These are phyloP conservation scores for Melipona beecheii DNA, from an alignment of 2,888 invertebrate species.

Conservation along the genomic window DNA sequence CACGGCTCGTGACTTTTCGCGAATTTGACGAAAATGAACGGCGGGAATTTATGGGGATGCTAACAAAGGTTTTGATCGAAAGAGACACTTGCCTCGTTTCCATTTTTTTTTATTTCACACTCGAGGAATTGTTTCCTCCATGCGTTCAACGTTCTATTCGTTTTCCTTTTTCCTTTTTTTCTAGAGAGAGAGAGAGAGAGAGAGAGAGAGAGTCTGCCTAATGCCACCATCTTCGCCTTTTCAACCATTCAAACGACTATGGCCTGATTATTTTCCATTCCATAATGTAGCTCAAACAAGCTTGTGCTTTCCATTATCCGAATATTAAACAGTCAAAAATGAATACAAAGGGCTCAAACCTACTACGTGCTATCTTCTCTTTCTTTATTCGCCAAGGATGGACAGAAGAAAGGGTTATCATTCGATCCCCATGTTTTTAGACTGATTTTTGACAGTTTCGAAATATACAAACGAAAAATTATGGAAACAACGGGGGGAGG, in stretches of 20 bases:
- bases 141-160: neutral
- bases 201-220: neutral
- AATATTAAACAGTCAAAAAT: conserved; percentile 2
- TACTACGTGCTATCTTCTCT: neutral
- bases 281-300: neutral
- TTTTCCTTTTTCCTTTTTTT: neutral
- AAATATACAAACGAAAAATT: neutral
- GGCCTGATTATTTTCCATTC: conserved; percentile 28
- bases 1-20: neutral
- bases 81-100: conserved; percentile 6
- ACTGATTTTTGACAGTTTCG: neutral
- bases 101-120: conserved; percentile 12
- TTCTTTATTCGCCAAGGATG: neutral
- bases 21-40: conserved; percentile 23
- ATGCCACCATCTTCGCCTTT: neutral
- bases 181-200: too few relatives aligned
- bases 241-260: neutral
- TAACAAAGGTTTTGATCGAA: conserved; percentile 9
- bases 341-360: neutral
- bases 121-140: conserved; percentile 16
- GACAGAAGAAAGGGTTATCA: neutral
- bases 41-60: neutral
- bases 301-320: conserved; percentile 2
- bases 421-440: neutral
- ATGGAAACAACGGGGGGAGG: neutral